phyloP scores from a whole-genome alignment of 2,797 vertebrate genomes.

The Chloroceryle inda region DNA sequence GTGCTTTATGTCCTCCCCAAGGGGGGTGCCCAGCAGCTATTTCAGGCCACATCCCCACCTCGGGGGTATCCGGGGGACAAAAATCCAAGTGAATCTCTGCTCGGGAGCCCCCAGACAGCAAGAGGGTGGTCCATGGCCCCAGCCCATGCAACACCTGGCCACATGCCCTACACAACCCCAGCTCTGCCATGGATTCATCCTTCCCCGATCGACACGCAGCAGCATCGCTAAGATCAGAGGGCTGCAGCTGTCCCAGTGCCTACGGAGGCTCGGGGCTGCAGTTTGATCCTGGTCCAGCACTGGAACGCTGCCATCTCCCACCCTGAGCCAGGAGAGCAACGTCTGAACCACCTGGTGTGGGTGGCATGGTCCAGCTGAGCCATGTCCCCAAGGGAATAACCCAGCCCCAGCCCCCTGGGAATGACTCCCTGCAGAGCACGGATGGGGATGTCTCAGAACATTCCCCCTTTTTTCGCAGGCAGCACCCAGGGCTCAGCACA shows the following conservation, averaged over 20 bases:
- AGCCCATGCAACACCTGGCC: fast-evolving
- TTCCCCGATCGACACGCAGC: neutral
- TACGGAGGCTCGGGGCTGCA: too few species aligned
- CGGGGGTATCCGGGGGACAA: neutral
- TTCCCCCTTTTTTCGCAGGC: fast-evolving
- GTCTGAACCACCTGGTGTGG: fast-evolving
- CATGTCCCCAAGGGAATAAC: neutral
- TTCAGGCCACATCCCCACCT: fast-evolving
- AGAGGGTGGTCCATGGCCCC: fast-evolving
- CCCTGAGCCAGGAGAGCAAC: neutral
- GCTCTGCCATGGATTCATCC: fast-evolving
- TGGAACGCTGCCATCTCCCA: neutral
- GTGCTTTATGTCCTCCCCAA: neutral
- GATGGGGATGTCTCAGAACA: fast-evolving
- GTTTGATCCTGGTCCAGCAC: neutral
- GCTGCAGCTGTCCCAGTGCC: fast-evolving
- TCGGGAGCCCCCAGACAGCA: neutral
- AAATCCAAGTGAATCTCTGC: neutral
- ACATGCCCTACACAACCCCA: fast-evolving
- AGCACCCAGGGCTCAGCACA: neutral
- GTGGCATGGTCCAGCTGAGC: fast-evolving
- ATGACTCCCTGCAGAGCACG: fast-evolving
- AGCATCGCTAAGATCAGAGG: fast-evolving
- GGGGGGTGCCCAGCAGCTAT: neutral
- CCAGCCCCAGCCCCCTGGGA: neutral